Conservation (phyloP, 2,113 vertebrate genomes). For the Corythaixoides concolor region DNA sequence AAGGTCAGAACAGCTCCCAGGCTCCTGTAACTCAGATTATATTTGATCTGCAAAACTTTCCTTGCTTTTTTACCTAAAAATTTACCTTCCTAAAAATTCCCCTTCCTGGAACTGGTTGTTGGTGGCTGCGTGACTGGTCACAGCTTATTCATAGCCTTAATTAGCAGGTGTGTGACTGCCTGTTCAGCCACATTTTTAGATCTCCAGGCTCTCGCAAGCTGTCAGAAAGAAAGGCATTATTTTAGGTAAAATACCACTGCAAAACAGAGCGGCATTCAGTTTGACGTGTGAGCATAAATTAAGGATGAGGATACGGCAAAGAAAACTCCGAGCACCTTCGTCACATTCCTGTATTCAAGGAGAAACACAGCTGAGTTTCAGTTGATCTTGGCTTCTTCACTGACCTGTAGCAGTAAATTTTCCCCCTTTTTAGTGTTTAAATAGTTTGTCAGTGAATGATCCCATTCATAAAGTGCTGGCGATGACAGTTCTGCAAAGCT, state of each 20-base stretch:
- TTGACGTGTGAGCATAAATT: slow-evolving; percentile 45
- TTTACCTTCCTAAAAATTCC: neutral
- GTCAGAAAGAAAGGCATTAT: slow-evolving; percentile 46
- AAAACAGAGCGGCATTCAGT: slow-evolving; percentile 17
- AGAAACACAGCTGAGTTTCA: slow-evolving; percentile 61
- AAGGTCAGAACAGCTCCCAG: neutral
- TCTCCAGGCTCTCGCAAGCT: neutral
- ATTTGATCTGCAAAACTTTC: neutral
- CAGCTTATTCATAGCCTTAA: slow-evolving; percentile 24
- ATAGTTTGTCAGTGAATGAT: slow-evolving; percentile 74
- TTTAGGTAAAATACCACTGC: slow-evolving; percentile 21
- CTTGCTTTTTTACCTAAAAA: neutral
- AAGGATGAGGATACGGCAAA: slow-evolving; percentile 6
- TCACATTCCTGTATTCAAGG: slow-evolving; percentile 51
- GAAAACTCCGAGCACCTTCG: neutral
- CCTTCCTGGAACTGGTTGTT: neutral
- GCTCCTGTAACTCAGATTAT: neutral
- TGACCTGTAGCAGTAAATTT: slow-evolving; percentile 70
- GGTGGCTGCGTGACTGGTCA: neutral
- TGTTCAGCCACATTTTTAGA: slow-evolving; percentile 38
- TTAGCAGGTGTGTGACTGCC: slow-evolving; percentile 51
- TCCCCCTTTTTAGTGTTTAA: slow-evolving; percentile 60
- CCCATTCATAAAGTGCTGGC: slow-evolving; percentile 67
- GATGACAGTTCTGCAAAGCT: slow-evolving; percentile 72
- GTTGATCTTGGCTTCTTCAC: slow-evolving; percentile 71